Percentiles rank a stretch among this genome's conserved stretches.
phyloP scores from a whole-genome alignment of 2,113 vertebrate species.

The Ciconia stormi region DNA sequence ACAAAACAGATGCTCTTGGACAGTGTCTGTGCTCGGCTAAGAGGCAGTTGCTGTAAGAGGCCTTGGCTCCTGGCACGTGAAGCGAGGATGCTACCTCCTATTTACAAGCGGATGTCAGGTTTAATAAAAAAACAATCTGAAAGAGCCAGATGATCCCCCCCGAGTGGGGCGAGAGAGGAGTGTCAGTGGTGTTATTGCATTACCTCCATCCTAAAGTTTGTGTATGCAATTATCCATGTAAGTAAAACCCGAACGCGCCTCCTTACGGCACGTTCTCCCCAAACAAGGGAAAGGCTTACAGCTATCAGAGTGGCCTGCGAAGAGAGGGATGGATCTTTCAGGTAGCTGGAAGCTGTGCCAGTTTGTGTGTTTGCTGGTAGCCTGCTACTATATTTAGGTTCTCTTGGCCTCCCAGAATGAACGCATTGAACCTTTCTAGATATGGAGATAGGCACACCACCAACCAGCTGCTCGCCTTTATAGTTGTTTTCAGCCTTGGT shows the following conservation, averaged over 20 bases:
- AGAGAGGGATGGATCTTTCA: not conserved
- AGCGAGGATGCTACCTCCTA: not conserved
- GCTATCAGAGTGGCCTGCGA: fast-evolving
- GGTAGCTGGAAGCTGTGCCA: conserved; percentile 41
- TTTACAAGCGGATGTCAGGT: not conserved
- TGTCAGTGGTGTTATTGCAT: not conserved
- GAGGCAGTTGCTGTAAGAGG: not conserved
- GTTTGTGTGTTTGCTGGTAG: not conserved
- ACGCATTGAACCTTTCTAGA: not conserved
- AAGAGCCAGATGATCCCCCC: not conserved
- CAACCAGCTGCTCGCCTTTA: not conserved
- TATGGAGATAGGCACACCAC: conserved; percentile 40
- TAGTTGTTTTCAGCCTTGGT: not conserved
- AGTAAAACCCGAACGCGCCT: not conserved
- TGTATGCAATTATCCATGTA: not conserved
- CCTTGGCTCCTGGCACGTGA: not conserved
- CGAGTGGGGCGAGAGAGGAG: not conserved
- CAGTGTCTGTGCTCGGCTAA: not conserved
- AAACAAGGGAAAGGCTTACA: conserved; percentile 38
- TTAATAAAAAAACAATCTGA: not conserved
- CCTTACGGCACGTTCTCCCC: not conserved
- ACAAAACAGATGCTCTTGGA: conserved; percentile 37
- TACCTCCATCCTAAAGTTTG: not conserved
- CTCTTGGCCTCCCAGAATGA: not conserved
- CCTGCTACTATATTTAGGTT: conserved; percentile 55